Conservation (phyloP, 2,113 vertebrate genomes). For the Pelecanoides urinatrix region DNA sequence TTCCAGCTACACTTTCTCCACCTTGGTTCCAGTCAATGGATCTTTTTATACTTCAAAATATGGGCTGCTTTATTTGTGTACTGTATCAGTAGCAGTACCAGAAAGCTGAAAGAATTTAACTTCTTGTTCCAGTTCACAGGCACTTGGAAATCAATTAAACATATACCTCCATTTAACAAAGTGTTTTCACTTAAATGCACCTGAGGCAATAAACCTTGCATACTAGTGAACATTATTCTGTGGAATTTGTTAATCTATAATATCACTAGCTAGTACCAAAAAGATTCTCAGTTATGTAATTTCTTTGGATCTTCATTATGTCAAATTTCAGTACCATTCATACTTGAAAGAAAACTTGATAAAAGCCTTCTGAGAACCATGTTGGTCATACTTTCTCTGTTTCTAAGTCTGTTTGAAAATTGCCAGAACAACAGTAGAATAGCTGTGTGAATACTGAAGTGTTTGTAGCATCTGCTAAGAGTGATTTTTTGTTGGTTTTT, state of each 20-base stretch:
- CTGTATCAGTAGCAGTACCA: neutral
- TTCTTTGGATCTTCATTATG: neutral
- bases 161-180: neutral
- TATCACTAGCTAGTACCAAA: neutral
- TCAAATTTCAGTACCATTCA: neutral
- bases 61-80: neutral
- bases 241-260: neutral
- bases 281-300: neutral
- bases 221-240: neutral
- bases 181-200: neutral
- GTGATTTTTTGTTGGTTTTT: neutral
- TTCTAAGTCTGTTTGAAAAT: neutral
- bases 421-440: neutral
- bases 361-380: neutral
- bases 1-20: neutral
- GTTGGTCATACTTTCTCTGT: neutral
- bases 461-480: neutral
- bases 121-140: neutral
- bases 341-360: neutral
- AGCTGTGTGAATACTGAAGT: neutral
- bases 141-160: neutral
- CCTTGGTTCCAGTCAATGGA: neutral
- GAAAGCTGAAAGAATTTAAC: neutral
- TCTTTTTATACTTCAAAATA: neutral
- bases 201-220: neutral